These are phyloP conservation scores for Aphaenogaster ashmeadi DNA, from an alignment of 1,140 invertebrate genomes.

Conservation along the genomic window DNA sequence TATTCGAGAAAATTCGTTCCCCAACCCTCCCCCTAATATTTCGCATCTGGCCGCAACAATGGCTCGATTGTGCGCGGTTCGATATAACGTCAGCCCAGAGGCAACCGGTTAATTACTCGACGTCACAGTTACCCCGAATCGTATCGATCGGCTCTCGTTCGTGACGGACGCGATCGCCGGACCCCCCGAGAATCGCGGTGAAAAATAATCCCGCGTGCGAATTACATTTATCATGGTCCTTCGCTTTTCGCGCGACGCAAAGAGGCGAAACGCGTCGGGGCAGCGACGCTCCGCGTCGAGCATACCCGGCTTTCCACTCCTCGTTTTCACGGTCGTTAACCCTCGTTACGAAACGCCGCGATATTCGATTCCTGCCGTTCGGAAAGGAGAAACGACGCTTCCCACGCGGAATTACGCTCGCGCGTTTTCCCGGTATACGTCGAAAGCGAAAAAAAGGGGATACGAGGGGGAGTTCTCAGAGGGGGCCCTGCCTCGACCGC, in stretches of 20 bases:
- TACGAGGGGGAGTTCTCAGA: not conserved
- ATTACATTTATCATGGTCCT: not conserved
- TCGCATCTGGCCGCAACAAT: constrained; percentile 35
- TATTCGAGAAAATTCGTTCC: constrained; percentile 10
- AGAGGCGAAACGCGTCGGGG: not conserved
- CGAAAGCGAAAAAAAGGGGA: not conserved
- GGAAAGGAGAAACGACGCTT: no score
- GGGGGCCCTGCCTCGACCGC: not conserved
- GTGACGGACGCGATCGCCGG: not conserved
- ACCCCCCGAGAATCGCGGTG: no score
- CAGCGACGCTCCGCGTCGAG: not conserved
- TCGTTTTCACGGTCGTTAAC: no score
- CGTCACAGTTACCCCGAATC: constrained; percentile 52
- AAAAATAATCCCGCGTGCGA: not conserved
- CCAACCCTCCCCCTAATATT: constrained; percentile 18
- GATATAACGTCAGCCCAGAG: constrained; percentile 25
- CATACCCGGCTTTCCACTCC: not conserved
- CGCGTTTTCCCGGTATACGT: not conserved
- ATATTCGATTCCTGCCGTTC: no score
- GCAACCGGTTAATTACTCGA: constrained; percentile 55
- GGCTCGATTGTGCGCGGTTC: constrained; percentile 26
- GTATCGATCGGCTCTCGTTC: constrained; percentile 30
- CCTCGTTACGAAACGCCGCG: no score
- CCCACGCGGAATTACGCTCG: no score
- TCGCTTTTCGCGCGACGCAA: not conserved